Evolutionary conservation across 2,888 invertebrate species (phyloP).

Genomic region (Caenorhabditis becei): DNA sequence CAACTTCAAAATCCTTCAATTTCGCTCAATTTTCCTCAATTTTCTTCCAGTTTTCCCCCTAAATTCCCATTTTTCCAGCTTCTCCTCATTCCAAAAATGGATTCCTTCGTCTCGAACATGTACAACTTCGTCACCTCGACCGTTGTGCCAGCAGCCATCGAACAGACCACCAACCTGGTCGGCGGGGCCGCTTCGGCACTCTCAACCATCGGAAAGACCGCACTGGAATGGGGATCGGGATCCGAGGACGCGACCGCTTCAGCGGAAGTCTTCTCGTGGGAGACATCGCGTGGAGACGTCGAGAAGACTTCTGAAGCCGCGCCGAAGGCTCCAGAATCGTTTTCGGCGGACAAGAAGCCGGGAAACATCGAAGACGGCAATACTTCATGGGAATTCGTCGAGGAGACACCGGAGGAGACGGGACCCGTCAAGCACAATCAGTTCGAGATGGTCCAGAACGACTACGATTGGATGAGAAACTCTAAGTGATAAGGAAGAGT

Average conservation of each 20-base stretch:
- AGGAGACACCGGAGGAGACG: slow-evolving; percentile 25
- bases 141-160: slow-evolving; percentile 39
- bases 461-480: slow-evolving; percentile 50
- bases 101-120: slow-evolving; percentile 21
- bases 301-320: neutral
- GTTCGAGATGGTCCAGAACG: slow-evolving; percentile 51
- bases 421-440: slow-evolving; percentile 38
- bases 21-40: neutral
- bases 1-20: too few species aligned
- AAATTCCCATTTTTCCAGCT: too few species aligned
- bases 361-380: neutral
- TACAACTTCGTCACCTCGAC: slow-evolving; percentile 44
- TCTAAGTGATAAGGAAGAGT: too few species aligned
- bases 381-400: slow-evolving; percentile 39
- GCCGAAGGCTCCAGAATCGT: neutral
- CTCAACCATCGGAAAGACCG: slow-evolving; percentile 23
- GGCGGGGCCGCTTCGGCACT: slow-evolving; percentile 30
- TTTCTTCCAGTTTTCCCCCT: neutral
- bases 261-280: slow-evolving; percentile 47
- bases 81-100: slow-evolving; percentile 10
- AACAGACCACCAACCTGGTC: slow-evolving; percentile 32
- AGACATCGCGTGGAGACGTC: slow-evolving; percentile 5
- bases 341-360: neutral
- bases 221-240: slow-evolving; percentile 33
- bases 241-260: slow-evolving; percentile 44